Evolutionary conservation across 2,888 invertebrate genomes (phyloP), one percentile per base, ranked within the genome.

Genomic region (Auanema freiburgensis): DNA sequence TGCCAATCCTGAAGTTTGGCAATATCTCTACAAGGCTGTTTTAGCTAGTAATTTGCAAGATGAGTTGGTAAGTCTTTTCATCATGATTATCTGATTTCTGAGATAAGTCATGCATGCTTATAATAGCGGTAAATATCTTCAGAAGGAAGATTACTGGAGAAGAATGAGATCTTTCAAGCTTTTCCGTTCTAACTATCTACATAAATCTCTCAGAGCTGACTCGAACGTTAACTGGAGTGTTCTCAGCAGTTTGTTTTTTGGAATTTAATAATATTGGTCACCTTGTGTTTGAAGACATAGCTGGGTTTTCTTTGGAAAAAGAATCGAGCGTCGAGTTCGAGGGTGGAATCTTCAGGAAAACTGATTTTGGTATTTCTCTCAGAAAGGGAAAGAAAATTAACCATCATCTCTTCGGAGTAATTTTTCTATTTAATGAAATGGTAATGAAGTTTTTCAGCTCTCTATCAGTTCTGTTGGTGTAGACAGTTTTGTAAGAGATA

Each of bases 141-240:
- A 69, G 72, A 74, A 72, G 21, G 71, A 68, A 4, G 74, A 70
- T 10, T 67, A 74, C 54, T 76, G 76, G 76, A 49, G 55, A 10
- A 56, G 59, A 21, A 74, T 76, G 69, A 57, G 76, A 43, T 51
- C 65, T 6, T 76, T 76, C 69, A 71, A 71, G 14, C 67, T 76
- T 43, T 76, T 76, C 71, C 60, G 74, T 11, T 72, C 76, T 1
- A 76, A 76, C 49, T 73, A 66, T 42, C 42, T 65, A 43, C 72
- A 74, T 21, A 53, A 74, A 46, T 64, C 74, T 0, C 67, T 76
- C 44, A 43, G 44, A 1, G 76, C 72, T 1, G 68, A 72, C 23
- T 72, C 72, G 1, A 61, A 62, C 50, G 57, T 59, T 10, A 67
- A 71, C 49, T 70, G 65, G 63, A 21, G 51, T 14, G 40, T 16